A percentile compares a stretch with the other conserved stretches of the same genome.
Evolutionary conservation across 2,113 vertebrate genomes (phyloP).

Genomic region (Rhinogobius similis): DNA sequence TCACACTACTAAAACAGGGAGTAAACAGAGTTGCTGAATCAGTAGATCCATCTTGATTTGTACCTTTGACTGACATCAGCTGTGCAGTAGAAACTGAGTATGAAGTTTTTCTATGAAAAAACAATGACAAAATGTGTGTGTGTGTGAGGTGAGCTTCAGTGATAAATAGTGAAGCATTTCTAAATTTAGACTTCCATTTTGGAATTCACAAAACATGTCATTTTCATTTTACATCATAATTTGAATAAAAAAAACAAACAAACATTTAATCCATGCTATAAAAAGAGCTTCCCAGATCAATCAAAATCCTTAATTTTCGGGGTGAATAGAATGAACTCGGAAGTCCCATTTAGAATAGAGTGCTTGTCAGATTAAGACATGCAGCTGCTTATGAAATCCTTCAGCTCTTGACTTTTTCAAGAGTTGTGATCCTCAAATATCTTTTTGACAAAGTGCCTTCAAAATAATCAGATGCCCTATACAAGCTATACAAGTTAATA

Average conservation of each 20-base stretch:
- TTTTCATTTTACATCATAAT: neutral
- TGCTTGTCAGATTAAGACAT: too few species aligned
- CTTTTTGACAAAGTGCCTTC: neutral
- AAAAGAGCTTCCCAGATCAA: neutral
- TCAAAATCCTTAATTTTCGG: neutral
- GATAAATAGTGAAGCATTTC: constrained; percentile 53
- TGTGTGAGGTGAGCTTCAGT: constrained; percentile 52
- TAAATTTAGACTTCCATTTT: neutral
- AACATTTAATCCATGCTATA: neutral
- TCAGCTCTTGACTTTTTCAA: too few species aligned
- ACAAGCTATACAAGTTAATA: neutral
- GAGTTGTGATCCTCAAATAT: neutral
- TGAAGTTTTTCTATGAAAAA: too few species aligned
- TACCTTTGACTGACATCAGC: neutral
- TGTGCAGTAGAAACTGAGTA: neutral
- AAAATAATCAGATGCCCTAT: neutral
- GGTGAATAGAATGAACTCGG: neutral
- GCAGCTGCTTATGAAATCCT: too few species aligned
- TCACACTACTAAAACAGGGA: neutral
- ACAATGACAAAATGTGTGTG: neutral
- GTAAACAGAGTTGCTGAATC: neutral
- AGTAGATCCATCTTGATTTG: constrained; percentile 8
- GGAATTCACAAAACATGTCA: neutral
- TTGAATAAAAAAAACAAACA: neutral
- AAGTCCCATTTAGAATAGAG: neutral